A percentile compares a stretch with the other conserved stretches of the same genome.
Evolutionary conservation across 2,113 vertebrate genomes (phyloP).

Genomic region (Sinocyclocheilus anophthalmus): DNA sequence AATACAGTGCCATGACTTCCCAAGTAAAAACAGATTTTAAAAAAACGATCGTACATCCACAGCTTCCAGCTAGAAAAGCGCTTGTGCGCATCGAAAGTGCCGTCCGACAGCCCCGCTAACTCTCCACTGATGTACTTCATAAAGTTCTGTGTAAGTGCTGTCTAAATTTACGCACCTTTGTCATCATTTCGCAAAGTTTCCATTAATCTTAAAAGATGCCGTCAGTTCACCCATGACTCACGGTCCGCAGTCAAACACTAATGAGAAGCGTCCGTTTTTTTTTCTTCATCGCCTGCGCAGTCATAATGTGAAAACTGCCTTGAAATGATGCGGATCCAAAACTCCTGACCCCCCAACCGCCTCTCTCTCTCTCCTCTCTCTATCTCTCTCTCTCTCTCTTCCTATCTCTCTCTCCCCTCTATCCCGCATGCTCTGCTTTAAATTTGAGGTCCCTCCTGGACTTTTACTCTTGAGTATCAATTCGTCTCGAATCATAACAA

Average conservation of each 20-base stretch:
- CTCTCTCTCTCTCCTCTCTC: conserved; percentile 45
- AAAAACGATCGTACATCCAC: conserved; percentile 6
- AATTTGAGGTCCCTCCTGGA: background rate
- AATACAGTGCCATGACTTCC: conserved; percentile 61
- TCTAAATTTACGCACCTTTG: background rate
- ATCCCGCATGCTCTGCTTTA: conserved; percentile 4
- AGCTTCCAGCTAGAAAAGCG: background rate
- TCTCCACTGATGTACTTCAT: background rate
- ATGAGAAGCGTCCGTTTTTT: conserved; percentile 8
- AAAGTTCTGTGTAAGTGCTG: conserved; percentile 1
- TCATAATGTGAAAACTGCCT: conserved; percentile 5
- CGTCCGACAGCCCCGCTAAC: background rate
- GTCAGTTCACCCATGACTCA: background rate
- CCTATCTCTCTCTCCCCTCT: conserved; percentile 45
- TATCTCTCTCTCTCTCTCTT: conserved; percentile 21
- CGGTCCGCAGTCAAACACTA: background rate
- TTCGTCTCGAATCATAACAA: background rate
- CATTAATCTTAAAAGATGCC: too few species aligned
- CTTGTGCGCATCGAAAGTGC: too few species aligned
- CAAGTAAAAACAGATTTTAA: background rate
- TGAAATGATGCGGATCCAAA: conserved; percentile 5
- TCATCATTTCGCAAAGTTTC: background rate
- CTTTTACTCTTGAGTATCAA: background rate
- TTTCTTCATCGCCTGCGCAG: background rate
- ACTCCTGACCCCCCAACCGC: background rate